These are phyloP conservation scores for Augiades crinisus DNA, from an alignment of 2,888 invertebrate genomes.

Conservation along the genomic window DNA sequence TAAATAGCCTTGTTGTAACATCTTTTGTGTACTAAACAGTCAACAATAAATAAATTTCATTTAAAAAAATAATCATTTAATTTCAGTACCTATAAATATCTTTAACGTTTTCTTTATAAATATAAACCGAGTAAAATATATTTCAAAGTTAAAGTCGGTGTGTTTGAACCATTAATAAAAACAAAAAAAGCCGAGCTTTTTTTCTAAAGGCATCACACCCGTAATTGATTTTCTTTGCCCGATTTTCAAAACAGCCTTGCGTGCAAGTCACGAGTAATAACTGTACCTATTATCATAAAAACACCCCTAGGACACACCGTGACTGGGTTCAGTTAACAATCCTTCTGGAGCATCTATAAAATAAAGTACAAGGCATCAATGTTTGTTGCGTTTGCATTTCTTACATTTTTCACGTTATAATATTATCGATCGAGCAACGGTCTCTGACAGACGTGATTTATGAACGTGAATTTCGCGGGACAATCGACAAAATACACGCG, in stretches of 20 bases:
- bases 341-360: slow-evolving; percentile 29
- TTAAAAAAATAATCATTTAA: too few species aligned
- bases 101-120: too few species aligned
- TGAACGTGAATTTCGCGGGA: too few species aligned
- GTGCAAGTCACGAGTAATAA: slow-evolving; percentile 37
- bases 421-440: not conserved
- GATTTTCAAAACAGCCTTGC: slow-evolving; percentile 39
- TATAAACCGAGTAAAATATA: too few species aligned
- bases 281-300: slow-evolving; percentile 34
- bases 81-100: too few species aligned
- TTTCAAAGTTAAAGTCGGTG: not conserved
- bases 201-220: not conserved
- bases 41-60: too few species aligned
- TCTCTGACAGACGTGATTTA: too few species aligned
- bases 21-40: too few species aligned
- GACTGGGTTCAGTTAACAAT: slow-evolving; percentile 38
- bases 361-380: slow-evolving; percentile 22
- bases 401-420: not conserved
- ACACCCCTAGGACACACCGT: slow-evolving; percentile 36
- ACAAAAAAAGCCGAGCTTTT: not conserved
- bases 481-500: too few species aligned
- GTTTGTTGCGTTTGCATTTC: slow-evolving; percentile 2
- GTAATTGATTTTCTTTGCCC: slow-evolving; percentile 29
- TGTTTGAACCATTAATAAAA: too few species aligned
- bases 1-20: too few species aligned